A percentile compares a stretch with the other conserved stretches of the same genome.
Evolutionary conservation across 2,888 invertebrate genomes (phyloP).

Genomic region (Salpingus planirostris): DNA sequence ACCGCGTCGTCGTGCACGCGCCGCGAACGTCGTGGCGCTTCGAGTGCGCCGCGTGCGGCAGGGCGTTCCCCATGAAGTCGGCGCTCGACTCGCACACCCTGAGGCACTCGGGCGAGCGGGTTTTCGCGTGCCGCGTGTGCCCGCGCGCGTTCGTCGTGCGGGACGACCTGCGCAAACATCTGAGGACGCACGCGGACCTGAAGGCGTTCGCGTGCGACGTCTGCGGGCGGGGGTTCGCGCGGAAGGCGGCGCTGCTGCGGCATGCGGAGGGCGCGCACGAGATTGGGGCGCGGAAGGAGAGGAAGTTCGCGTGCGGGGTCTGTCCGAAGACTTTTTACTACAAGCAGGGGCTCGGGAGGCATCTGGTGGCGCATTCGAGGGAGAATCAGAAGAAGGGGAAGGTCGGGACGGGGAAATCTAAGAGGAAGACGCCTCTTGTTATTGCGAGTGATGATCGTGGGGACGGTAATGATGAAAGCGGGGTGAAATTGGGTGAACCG

Average conservation of each 20-base stretch:
- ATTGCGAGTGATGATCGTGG: too few relatives aligned
- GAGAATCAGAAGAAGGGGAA: too few relatives aligned
- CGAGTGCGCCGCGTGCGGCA: constrained; percentile 17
- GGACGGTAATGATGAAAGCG: too few relatives aligned
- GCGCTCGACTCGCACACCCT: constrained; percentile 17
- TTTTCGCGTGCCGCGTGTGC: constrained; percentile 20
- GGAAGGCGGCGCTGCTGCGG: constrained; percentile 39
- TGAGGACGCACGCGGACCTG: constrained; percentile 18
- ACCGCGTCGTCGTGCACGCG: constrained; percentile 18
- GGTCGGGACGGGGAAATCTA: too few relatives aligned
- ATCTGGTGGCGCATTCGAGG: constrained; percentile 18
- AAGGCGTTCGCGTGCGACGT: constrained; percentile 37
- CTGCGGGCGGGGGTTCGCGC: constrained; percentile 44
- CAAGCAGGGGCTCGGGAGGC: constrained; percentile 18
- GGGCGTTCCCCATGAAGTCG: constrained; percentile 18
- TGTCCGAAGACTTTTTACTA: constrained; percentile 33
- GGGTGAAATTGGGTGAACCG: too few relatives aligned
- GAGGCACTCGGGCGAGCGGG: constrained; percentile 18
- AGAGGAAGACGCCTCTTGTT: too few relatives aligned
- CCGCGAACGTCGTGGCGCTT: constrained; percentile 17
- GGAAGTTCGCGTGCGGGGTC: constrained; percentile 17
- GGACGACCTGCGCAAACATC: constrained; percentile 16
- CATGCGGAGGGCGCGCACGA: constrained; percentile 44
- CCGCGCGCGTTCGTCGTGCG: constrained; percentile 18
- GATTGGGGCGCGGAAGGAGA: constrained; percentile 35